phyloP scores from a whole-genome alignment of 2,888 invertebrate species.

The Eurois occulta region DNA sequence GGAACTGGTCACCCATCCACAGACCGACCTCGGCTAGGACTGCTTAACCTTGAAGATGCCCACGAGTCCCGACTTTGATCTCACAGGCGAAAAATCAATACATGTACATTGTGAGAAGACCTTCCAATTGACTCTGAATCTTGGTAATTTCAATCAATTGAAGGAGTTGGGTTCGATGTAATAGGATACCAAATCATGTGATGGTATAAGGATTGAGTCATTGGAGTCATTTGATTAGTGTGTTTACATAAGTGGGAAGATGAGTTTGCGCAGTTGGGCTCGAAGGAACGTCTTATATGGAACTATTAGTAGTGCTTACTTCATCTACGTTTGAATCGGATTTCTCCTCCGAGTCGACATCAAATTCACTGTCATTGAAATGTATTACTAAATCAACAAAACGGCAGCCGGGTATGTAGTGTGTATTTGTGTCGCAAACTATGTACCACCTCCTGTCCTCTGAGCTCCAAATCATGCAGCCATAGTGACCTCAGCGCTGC shows the following conservation, averaged over 20 bases:
- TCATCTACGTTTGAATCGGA: background rate
- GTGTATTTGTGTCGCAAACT: background rate
- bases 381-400: background rate
- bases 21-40: background rate
- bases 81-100: slow-evolving; percentile 52
- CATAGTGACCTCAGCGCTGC: background rate
- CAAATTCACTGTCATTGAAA: background rate
- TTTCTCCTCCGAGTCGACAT: background rate
- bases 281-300: background rate
- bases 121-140: slow-evolving; percentile 66
- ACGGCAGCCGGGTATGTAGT: background rate
- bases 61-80: background rate
- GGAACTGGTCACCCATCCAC: background rate
- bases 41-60: background rate
- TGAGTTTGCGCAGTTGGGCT: background rate
- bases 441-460: background rate
- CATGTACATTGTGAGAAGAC: slow-evolving; percentile 36
- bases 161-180: slow-evolving; percentile 46
- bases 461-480: background rate
- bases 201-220: slow-evolving; percentile 48
- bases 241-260: slow-evolving; percentile 9
- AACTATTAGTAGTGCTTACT: background rate
- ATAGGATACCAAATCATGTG: slow-evolving; percentile 64
- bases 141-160: slow-evolving; percentile 72
- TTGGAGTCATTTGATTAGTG: slow-evolving; percentile 17